phyloP scores from a whole-genome alignment of 1,140 invertebrate genomes.

The Anastatus disparis region DNA sequence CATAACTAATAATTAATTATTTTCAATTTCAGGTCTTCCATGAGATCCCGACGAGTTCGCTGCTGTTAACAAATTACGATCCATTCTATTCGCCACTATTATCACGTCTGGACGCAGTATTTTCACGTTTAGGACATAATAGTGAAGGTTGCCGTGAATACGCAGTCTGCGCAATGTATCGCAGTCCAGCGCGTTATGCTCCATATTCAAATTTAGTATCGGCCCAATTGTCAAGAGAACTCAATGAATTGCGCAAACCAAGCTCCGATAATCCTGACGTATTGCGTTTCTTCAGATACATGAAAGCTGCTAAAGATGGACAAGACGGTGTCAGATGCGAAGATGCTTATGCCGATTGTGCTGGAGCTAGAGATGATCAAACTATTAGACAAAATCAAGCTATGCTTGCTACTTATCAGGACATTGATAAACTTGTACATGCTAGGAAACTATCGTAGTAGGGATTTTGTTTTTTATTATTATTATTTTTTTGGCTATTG shows the following conservation, averaged over 20 bases:
- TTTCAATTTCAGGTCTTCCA: slow-evolving; percentile 83
- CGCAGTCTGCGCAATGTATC: slow-evolving; percentile 86
- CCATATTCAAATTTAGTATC: slow-evolving; percentile 89
- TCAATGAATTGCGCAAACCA: slow-evolving; percentile 84
- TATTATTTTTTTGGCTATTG: background rate
- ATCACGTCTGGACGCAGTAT: slow-evolving; percentile 83
- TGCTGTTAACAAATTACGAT: slow-evolving; percentile 85
- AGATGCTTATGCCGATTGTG: slow-evolving; percentile 64
- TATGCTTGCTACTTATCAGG: slow-evolving; percentile 85
- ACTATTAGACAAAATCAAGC: slow-evolving; percentile 74
- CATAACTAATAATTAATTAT: no score
- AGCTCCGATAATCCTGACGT: slow-evolving; percentile 85
- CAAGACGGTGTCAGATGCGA: slow-evolving; percentile 81
- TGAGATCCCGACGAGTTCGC: slow-evolving; percentile 83
- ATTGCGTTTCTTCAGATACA: slow-evolving; percentile 86
- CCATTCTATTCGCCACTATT: slow-evolving; percentile 87
- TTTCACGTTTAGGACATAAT: slow-evolving; percentile 77
- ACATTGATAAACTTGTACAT: slow-evolving; percentile 86
- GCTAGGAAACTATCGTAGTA: slow-evolving; percentile 74
- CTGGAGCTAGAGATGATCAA: slow-evolving; percentile 69
- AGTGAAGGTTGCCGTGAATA: slow-evolving; percentile 81
- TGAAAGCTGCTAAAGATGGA: slow-evolving; percentile 87
- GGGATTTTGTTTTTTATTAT: background rate
- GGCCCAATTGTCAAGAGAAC: slow-evolving; percentile 84
- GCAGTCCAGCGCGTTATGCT: slow-evolving; percentile 84